Evolutionary conservation across 2,113 vertebrate genomes (phyloP), one percentile per base, ranked within the genome.

Genomic region (Podarcis cretensis): DNA sequence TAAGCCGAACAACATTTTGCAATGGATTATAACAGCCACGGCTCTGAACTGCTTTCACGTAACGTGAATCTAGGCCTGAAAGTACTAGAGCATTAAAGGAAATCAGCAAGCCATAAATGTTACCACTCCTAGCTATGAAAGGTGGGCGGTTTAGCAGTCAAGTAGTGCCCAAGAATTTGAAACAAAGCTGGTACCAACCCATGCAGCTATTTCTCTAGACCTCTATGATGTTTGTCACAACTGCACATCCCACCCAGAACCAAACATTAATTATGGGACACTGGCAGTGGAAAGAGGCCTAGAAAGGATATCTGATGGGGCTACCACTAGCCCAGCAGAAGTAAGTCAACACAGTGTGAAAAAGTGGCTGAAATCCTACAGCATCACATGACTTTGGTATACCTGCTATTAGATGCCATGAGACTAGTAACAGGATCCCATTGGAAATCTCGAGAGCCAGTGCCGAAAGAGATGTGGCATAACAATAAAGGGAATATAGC

Each of bases 61-160:
- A 66, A 76, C 43, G 25, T n/a, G 30, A 32, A 81, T 81, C 18
- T 81, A 80, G 78, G 84, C 12, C 63, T 87, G 77, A 89, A 90
- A 86, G 1, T 90, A 37, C 2, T 94, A 81, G 79, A 54, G 48
- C 75, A 63, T 84, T 91, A 90, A 68, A 12, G 59, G 18, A 87
- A 37, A 88, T 12, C 57, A 6, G 27, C 83, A 59, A 89, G 43
- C 18, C 84, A 57, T 87, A n/a, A 89, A 9, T 23, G 7, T 65
- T 0, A 86, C 6, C 6, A 35, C 88, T 48, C 27, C 8, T 27
- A 81, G 54, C 77, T 57, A 85, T 63, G 48, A 81, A 32, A 5
- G 23, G 69, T 5, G 80, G 7, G 14, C 32, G 2, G 14, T 12
- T 87, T 25, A 79, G 32, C n/a, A 89, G 27, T 12, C 66, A 84